phyloP scores from a whole-genome alignment of 2,888 invertebrate genomes.

The Anthoptus insignis region DNA sequence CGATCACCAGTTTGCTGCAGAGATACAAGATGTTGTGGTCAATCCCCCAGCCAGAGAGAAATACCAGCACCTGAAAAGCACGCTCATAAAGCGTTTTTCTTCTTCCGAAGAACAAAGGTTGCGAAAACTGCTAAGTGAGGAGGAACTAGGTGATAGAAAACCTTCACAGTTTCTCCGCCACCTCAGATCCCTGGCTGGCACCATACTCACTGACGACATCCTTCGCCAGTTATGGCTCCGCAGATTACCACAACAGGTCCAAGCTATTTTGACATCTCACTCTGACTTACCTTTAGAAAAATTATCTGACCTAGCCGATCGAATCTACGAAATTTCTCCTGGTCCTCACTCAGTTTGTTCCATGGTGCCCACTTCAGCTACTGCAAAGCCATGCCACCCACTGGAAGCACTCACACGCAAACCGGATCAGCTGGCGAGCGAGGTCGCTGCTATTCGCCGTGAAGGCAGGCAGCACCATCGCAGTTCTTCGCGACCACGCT shows the following conservation, averaged over 20 bases:
- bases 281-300: too few species aligned
- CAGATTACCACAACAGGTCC: background rate
- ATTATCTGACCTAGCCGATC: background rate
- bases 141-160: constrained; percentile 32
- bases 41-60: constrained; percentile 13
- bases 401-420: too few species aligned
- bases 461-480: too few species aligned
- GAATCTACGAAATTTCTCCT: too few species aligned
- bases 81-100: constrained; percentile 19
- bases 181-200: constrained; percentile 35
- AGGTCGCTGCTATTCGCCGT: too few species aligned
- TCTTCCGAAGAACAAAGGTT: constrained; percentile 14
- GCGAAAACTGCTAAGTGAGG: constrained; percentile 24
- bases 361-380: too few species aligned
- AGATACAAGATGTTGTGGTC: constrained; percentile 7
- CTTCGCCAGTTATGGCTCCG: constrained; percentile 12
- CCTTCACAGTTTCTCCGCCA: constrained; percentile 34
- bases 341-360: too few species aligned
- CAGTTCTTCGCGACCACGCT: background rate
- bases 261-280: background rate
- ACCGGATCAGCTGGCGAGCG: too few species aligned
- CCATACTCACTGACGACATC: constrained; percentile 10
- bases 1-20: background rate
- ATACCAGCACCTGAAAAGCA: constrained; percentile 6
- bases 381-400: too few species aligned